A percentile compares a stretch with the other conserved stretches of the same genome.
phyloP scores from a whole-genome alignment of 2,113 vertebrate genomes.

The Oreotragus oreotragus region DNA sequence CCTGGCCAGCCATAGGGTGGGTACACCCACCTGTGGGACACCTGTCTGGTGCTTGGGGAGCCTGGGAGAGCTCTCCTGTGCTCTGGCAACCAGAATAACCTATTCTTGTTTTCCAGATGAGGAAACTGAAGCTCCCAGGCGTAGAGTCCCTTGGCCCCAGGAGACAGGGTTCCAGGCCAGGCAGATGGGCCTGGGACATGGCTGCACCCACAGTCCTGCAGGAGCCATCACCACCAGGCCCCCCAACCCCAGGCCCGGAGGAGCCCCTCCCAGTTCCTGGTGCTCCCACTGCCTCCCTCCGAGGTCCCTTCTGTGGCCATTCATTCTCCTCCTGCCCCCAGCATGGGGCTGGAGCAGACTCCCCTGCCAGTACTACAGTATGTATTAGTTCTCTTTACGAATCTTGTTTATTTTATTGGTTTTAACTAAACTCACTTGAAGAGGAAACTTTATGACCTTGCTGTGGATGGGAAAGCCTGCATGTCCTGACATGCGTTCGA shows the following conservation, averaged over 20 bases:
- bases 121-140: background rate
- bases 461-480: background rate
- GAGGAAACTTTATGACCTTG: background rate
- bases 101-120: no score
- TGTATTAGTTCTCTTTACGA: background rate
- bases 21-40: no score
- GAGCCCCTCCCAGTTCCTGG: background rate
- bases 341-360: rapidly evolving
- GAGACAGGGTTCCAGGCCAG: background rate
- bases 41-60: background rate
- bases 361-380: rapidly evolving
- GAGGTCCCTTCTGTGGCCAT: background rate
- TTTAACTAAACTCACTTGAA: background rate
- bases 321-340: background rate
- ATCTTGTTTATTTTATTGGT: background rate
- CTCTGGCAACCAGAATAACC: background rate
- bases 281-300: background rate
- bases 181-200: background rate
- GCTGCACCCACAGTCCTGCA: background rate
- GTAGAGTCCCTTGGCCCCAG: background rate
- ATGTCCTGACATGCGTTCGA: background rate
- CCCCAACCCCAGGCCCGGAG: background rate
- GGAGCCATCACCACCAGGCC: background rate
- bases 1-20: no score
- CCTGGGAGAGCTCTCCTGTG: background rate